Percentiles rank a stretch among this genome's conserved stretches.
These are phyloP conservation scores for Entomobrya multifasciata DNA, from an alignment of 2,888 invertebrate species.

Conservation along the genomic window DNA sequence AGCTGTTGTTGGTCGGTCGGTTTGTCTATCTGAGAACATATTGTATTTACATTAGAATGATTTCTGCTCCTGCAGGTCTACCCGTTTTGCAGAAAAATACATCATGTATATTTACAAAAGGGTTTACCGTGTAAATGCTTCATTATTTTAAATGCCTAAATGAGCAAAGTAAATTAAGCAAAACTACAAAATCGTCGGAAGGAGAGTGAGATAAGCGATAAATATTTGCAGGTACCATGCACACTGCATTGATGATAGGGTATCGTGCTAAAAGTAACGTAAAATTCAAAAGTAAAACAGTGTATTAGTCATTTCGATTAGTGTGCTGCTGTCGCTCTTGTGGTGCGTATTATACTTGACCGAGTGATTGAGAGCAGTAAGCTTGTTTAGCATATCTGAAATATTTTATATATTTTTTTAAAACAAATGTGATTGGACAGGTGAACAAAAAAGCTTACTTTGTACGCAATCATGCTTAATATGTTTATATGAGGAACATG, in stretches of 20 bases:
- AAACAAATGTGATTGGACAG: background rate
- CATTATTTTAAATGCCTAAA: background rate
- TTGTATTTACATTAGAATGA: too few relatives aligned
- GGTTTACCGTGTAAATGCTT: background rate
- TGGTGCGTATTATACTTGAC: too few relatives aligned
- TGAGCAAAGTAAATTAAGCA: conserved; percentile 37
- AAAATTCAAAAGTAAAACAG: too few relatives aligned
- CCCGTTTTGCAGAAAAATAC: too few relatives aligned
- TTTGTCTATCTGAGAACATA: background rate
- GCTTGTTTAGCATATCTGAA: background rate
- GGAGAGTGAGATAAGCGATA: conserved; percentile 3
- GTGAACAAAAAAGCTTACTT: conserved; percentile 8
- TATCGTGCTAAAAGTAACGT: too few relatives aligned
- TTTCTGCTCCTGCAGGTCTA: too few relatives aligned
- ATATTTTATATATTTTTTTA: background rate
- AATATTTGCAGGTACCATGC: conserved; percentile 15
- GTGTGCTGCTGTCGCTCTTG: background rate
- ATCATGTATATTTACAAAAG: background rate
- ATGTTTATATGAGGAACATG: background rate
- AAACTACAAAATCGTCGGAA: conserved; percentile 27
- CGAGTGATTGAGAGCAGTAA: too few relatives aligned
- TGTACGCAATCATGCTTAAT: background rate
- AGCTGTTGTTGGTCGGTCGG: background rate
- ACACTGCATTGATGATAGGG: too few relatives aligned
- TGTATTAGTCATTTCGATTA: conserved; percentile 13